Evolutionary conservation across 2,888 invertebrate species (phyloP).

Genomic region (Portevinia maculata): DNA sequence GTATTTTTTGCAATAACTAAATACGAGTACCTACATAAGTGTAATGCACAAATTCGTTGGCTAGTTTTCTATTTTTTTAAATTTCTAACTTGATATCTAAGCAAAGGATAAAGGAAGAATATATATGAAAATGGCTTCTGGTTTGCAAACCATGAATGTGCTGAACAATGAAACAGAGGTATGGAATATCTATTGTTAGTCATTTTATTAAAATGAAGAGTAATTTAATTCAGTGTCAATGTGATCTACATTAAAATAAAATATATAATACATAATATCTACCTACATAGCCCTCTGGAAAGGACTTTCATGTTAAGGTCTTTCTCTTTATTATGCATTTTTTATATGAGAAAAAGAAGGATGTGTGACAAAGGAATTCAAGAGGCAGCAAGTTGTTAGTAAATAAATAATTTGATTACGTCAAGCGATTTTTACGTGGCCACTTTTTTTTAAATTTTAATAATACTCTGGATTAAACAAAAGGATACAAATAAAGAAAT

Average conservation of each 20-base stretch:
- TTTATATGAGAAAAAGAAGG: slow-evolving; percentile 40
- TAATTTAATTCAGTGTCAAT: not conserved
- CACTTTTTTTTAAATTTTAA: not conserved
- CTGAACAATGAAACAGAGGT: slow-evolving; percentile 78
- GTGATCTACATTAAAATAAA: slow-evolving; percentile 1
- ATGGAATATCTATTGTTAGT: slow-evolving; percentile 38
- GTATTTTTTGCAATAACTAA: not conserved
- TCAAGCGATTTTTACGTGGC: not conserved
- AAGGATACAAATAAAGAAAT: no score
- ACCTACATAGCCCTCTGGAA: no score
- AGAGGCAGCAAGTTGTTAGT: not conserved
- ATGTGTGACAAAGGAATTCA: slow-evolving; percentile 9
- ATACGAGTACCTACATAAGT: no score
- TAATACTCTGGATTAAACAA: no score
- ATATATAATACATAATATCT: no score
- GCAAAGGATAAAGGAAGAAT: slow-evolving; percentile 14
- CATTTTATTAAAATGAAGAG: slow-evolving; percentile 9
- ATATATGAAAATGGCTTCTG: slow-evolving; percentile 33
- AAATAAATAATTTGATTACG: slow-evolving; percentile 3
- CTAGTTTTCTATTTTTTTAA: not conserved
- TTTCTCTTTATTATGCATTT: slow-evolving; percentile 7
- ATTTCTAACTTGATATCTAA: slow-evolving; percentile 1
- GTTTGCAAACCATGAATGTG: slow-evolving; percentile 73
- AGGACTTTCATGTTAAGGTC: not conserved
- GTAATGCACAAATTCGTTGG: slow-evolving; percentile 21